Percentiles rank a stretch among this genome's conserved stretches.
Evolutionary conservation across 1,140 invertebrate species (phyloP).

Genomic region (Drosophila mayri): DNA sequence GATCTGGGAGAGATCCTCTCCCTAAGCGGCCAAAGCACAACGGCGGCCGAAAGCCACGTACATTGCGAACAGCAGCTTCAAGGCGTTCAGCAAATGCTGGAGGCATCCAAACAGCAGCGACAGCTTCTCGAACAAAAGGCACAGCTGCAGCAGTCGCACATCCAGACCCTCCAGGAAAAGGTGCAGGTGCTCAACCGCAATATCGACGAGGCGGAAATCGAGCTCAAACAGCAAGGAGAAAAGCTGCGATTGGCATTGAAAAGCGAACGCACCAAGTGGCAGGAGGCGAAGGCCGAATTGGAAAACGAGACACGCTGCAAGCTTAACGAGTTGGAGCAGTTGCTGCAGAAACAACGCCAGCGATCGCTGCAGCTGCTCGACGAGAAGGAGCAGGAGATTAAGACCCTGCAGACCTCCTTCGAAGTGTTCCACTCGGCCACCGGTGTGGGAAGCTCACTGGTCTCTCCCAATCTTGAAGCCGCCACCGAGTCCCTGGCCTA

Average conservation of each 20-base stretch:
- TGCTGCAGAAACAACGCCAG: constrained; percentile 92
- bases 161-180: constrained; percentile 88
- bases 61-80: constrained; percentile 86
- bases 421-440: constrained; percentile 86
- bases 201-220: constrained; percentile 87
- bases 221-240: constrained; percentile 86
- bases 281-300: constrained; percentile 86
- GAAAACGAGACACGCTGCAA: constrained; percentile 87
- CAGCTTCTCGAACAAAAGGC: constrained; percentile 58
- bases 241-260: constrained; percentile 85
- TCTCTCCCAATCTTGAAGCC: constrained; percentile 27
- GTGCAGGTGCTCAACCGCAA: constrained; percentile 87
- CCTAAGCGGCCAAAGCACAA: constrained; percentile 27
- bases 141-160: constrained; percentile 86
- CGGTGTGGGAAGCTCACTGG: constrained; percentile 30
- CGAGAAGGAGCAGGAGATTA: constrained; percentile 93
- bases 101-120: constrained; percentile 61
- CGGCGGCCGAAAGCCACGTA: constrained; percentile 54
- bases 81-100: constrained; percentile 84
- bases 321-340: constrained; percentile 89
- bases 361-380: constrained; percentile 90
- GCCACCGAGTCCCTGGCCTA: constrained; percentile 42
- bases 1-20: constrained; percentile 86
- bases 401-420: constrained; percentile 87
- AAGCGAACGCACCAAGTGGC: constrained; percentile 87